phyloP scores from a whole-genome alignment of 2,113 vertebrate species.

The Cyprinodon tularosa region DNA sequence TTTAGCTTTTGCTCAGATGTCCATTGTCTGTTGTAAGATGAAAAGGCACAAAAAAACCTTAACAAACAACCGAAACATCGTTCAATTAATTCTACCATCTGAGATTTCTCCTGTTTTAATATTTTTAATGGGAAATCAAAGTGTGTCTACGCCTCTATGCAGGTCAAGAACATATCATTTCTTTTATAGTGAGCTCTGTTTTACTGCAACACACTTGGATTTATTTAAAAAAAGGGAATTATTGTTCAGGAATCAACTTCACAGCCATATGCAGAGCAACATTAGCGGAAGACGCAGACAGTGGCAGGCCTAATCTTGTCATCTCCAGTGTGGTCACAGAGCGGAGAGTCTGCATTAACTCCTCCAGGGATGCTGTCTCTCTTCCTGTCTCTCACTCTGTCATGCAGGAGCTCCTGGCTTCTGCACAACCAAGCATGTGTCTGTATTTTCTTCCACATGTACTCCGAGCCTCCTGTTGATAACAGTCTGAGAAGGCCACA shows the following conservation, averaged over 20 bases:
- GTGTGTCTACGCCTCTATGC: not conserved
- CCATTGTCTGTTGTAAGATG: constrained; percentile 22
- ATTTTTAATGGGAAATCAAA: constrained; percentile 8
- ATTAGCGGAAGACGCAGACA: constrained; percentile 13
- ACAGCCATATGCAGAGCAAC: constrained; percentile 19
- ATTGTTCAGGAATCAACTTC: constrained; percentile 36
- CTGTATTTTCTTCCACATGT: constrained; percentile 17
- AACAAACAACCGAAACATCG: constrained; percentile 42
- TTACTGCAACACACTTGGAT: constrained; percentile 14
- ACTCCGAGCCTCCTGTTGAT: not conserved
- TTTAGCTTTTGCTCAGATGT: constrained; percentile 46
- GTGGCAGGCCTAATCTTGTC: constrained; percentile 55
- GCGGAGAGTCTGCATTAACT: constrained; percentile 46
- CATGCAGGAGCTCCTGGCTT: constrained; percentile 26
- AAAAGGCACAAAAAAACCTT: constrained; percentile 8
- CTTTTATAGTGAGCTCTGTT: constrained; percentile 9
- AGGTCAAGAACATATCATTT: not conserved
- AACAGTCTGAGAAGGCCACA: not conserved
- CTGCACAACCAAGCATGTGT: constrained; percentile 31
- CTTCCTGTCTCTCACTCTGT: constrained; percentile 22
- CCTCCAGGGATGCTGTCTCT: constrained; percentile 44
- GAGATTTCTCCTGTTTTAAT: constrained; percentile 24
- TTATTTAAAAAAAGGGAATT: constrained; percentile 32
- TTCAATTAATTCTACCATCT: not conserved
- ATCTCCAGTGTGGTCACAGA: constrained; percentile 62